Evolutionary conservation across 1,140 invertebrate genomes (phyloP), one percentile per base, ranked within the genome.

Genomic region (Pseudomyrmex cubaensis): DNA sequence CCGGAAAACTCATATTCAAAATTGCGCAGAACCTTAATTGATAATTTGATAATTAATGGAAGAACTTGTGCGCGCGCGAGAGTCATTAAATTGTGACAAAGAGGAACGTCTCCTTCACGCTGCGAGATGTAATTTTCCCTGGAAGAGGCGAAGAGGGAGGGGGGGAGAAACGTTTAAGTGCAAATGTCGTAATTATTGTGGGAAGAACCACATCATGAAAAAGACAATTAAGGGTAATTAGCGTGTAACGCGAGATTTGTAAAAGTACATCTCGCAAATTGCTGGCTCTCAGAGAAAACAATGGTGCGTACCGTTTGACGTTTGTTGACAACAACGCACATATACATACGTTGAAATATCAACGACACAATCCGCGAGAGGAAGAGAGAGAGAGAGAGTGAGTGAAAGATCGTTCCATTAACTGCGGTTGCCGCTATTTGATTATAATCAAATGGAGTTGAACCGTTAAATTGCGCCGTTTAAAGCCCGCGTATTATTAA

Each of bases 361-460:
- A 2, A 12, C 10, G 48, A 35, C 20, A 22, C 61, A 22, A 67
- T 73, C 72, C 46, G 35, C 62, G 59, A 20, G 77, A 15, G 22
- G 52, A 9, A 35, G 35, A 35, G 5, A 35, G 35, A 35, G 35
- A 35, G 35, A 35, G 35, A 20, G 20, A 0, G 20, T 20, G 20
- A 20, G 0, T 20, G 20, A 35, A 44, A 64, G 35, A 72, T 75
- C 54, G 85, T 86, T 86, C 85, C 85, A 86, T 86, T 86, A 86
- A 86, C 84, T 63, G 70, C 64, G 84, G 72, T 75, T 80, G 61
- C 72, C 75, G 84, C 70, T 85, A 86, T 86, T 86, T 74, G 56
- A 69, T 74, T 48, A 75, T 73, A 86, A 80, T 63, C 46, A 56
- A 74, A 20, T 73, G 13, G 52, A 82, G 69, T 44, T 56, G 54